Evolutionary conservation across 1,140 invertebrate genomes (phyloP), one percentile per base, ranked within the genome.

Genomic region (Drosophila repletoides): DNA sequence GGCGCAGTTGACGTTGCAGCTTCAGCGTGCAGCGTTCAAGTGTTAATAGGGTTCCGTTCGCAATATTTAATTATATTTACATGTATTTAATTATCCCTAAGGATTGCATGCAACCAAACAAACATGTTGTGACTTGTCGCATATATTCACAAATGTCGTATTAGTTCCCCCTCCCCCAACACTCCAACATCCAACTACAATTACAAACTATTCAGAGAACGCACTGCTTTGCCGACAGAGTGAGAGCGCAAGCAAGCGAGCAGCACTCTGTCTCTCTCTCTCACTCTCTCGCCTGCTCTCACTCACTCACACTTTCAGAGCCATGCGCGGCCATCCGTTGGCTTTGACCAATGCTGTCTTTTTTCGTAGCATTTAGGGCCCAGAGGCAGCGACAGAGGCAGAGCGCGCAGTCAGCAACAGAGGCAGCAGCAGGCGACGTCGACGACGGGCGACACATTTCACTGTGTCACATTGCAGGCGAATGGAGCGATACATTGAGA

Each of bases 341-440:
- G 64, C 53, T 64, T 84, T 72, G 73, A 77, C 77, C 77, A 83
- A 83, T 83, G 73, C 64, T 76, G 77, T 72, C 59, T 59, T 59
- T 67, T 49, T 66, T 58, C 55, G 40, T 52, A 28, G 53, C 46
- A 59, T 64, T 51, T 77, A 68, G 48, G 70, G n/a, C n/a, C n/a
- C n/a, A n/a, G n/a, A n/a, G 68, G 64, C 61, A 69, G 5, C 22
- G 26, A 19, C 24, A 40, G 38, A 22, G 12, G 33, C 41, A 17
- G 19, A 14, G 34, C 45, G 22, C 34, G 17, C 1, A 19, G 15
- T 10, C 26, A 5, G 5, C 12, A 28, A 26, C 14, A 3, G 3
- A 2, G 26, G 7, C 1, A 21, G 36, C 5, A n/a, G 36, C 14
- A 29, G 10, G 22, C 41, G 21, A 41, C 52, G 28, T 22, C 14